Evolutionary conservation across 1,140 invertebrate species (phyloP), one percentile per base, ranked within the genome.

Genomic region (Meloidogyne floridensis): DNA sequence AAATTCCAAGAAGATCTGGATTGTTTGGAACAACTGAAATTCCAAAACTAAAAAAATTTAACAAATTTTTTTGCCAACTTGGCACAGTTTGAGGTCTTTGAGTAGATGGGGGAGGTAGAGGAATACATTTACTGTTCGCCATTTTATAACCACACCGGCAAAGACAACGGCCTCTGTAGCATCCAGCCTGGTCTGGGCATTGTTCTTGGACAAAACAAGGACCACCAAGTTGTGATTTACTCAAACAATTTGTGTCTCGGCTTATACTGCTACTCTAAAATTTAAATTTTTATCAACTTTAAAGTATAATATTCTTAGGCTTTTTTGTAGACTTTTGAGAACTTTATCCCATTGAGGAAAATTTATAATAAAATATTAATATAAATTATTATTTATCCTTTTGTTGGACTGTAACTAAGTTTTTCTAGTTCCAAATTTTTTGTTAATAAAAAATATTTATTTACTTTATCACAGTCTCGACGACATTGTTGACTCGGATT

Each of bases 151-250:
- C 84, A 80, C 88, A 89, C 15, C 87, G 79, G 81, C 88, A 89
- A 73, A 84, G 73, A 71, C 88, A 89, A 59, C 89, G 70, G 18
- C 88, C 88, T 18, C 88, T 79, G 72, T 89, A 89, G 72, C 88
- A 89, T 5, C 88, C 88, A 4, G 89, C 86, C 65, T 89, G 88
- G 15, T 84, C 81, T 2, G 88, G 88, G 59, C 88, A 89, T 79
- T 89, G 88, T 70, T 84, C 86, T 82, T 89, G 88, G 10, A 89
- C 87, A 79, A 89, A 89, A 73, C 88, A 89, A n/a, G 86, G 76
- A 2, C 80, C 87, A 11, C 87, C 88, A 0, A 89, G 83, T 18
- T 82, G 76, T 1, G 81, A 81, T 83, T 83, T 82, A 70, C 80
- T 81, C 9, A 89, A 81, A 77, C 88, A 89, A 73, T 81, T 87